Evolutionary conservation across 2,113 vertebrate genomes (phyloP), one percentile per base, ranked within the genome.

Genomic region (Illadopsis cleaveri): DNA sequence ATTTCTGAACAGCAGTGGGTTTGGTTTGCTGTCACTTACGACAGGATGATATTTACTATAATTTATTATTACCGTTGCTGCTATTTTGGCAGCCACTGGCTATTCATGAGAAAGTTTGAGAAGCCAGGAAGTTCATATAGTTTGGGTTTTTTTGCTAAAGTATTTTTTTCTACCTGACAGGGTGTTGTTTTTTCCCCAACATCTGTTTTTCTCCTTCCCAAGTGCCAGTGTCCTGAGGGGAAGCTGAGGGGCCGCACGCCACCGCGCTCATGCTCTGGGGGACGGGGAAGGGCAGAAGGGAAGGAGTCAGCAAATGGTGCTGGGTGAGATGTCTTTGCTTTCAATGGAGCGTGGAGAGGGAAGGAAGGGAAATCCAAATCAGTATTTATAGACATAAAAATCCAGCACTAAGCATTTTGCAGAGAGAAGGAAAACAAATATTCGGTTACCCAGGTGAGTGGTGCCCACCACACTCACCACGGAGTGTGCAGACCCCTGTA

Each of bases 1-100:
- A 86, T 88, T 96, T 92, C 85, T 86, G 91, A 96, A 89, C 91
- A 96, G 94, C 93, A 88, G 94, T 90, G 92, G 93, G 88, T 83
- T 96, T 95, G 90, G 87, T 94, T 93, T 92, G 68, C 96, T 93
- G 92, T 97, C 93, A 89, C 57, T 93, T 86, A 61, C 27, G 73
- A 78, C 94, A 97, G 82, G 82, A 21, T 54, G 85, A 83, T 93
- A 95, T 94, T 97, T 96, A 83, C 93, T 90, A 64, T 90, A 90
- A 95, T 95, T 95, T 95, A 95, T 95, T 94, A 70, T 71, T 89
- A 44, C 40, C 16, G 10, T 64, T 70, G 60, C 75, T 78, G 86
- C 65, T 90, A 35, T 76, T 84, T 82, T 10, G 4, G 82, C 6
- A 0, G 56, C 82, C 79, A 71, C 80, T 22, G 48, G 76, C 60